phyloP scores from a whole-genome alignment of 2,113 vertebrate species.

The Manacus vitellinus region DNA sequence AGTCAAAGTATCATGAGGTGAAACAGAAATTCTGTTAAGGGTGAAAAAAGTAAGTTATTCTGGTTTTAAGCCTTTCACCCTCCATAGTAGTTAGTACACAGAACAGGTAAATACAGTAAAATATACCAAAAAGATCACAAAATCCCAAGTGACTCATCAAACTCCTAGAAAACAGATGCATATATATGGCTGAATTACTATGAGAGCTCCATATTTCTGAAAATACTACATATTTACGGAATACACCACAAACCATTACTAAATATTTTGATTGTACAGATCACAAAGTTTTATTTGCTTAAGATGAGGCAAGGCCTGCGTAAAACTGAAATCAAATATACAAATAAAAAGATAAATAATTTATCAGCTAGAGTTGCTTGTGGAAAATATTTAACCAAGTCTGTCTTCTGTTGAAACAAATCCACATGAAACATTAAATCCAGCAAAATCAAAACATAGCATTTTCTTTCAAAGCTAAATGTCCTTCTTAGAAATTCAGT shows the following conservation, averaged over 20 bases:
- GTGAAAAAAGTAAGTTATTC: neutral
- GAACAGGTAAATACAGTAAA: neutral
- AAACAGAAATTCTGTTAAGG: neutral
- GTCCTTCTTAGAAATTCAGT: neutral
- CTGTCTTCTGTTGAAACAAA: neutral
- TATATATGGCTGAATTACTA: neutral
- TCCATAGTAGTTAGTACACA: neutral
- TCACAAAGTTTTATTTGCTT: neutral
- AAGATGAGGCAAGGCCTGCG: neutral
- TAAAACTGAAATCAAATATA: neutral
- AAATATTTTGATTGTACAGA: neutral
- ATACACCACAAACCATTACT: neutral
- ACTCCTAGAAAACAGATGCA: neutral
- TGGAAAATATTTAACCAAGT: neutral
- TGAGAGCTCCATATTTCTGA: neutral
- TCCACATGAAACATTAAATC: neutral
- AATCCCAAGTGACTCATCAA: neutral
- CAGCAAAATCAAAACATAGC: neutral
- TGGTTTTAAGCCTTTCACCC: neutral
- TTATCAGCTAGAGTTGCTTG: neutral
- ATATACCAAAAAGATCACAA: neutral
- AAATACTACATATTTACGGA: neutral
- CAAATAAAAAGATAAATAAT: neutral
- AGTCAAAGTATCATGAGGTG: neutral
- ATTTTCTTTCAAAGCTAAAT: neutral